Conservation (phyloP, 1,140 invertebrate species). For the Drosophila subobscura region DNA sequence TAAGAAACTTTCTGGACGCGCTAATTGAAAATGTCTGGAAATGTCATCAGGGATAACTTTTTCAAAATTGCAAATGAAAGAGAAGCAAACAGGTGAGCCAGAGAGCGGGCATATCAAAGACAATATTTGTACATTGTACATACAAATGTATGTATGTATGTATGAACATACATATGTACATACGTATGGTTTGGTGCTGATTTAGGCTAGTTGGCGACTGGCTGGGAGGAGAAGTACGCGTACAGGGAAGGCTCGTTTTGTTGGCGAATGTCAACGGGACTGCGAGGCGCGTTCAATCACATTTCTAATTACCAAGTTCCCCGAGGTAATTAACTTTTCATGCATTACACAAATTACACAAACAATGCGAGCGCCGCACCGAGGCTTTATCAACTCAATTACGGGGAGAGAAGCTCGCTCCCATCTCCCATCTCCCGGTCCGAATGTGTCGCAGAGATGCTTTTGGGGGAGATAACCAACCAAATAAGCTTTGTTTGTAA, state of each 20-base stretch:
- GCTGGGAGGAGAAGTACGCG: neutral
- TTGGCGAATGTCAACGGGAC: slow-evolving; percentile 30
- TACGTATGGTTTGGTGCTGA: slow-evolving; percentile 17
- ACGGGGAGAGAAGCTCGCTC: slow-evolving; percentile 23
- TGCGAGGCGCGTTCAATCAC: slow-evolving; percentile 69
- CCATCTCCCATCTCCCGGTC: slow-evolving; percentile 16
- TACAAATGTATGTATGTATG: no score
- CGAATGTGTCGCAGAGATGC: slow-evolving; percentile 58
- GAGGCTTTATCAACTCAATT: slow-evolving; percentile 79
- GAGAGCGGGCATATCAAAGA: slow-evolving; percentile 25
- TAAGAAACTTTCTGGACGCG: slow-evolving; percentile 34
- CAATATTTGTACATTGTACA: slow-evolving; percentile 13
- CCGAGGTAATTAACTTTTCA: slow-evolving; percentile 80
- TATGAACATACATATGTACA: no score
- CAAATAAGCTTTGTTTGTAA: slow-evolving; percentile 82
- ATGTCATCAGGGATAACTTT: slow-evolving; percentile 44
- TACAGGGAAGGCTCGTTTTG: no score
- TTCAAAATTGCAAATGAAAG: slow-evolving; percentile 18
- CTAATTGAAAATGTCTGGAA: slow-evolving; percentile 71
- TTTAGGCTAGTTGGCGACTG: slow-evolving; percentile 22
- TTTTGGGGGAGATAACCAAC: slow-evolving; percentile 75
- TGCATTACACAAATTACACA: slow-evolving; percentile 76
- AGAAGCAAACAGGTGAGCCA: slow-evolving; percentile 33
- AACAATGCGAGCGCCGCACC: slow-evolving; percentile 51
- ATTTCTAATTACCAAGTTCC: slow-evolving; percentile 78